A percentile compares a stretch with the other conserved stretches of the same genome.
phyloP scores from a whole-genome alignment of 1,140 invertebrate genomes.

The Drosophila ironensis region DNA sequence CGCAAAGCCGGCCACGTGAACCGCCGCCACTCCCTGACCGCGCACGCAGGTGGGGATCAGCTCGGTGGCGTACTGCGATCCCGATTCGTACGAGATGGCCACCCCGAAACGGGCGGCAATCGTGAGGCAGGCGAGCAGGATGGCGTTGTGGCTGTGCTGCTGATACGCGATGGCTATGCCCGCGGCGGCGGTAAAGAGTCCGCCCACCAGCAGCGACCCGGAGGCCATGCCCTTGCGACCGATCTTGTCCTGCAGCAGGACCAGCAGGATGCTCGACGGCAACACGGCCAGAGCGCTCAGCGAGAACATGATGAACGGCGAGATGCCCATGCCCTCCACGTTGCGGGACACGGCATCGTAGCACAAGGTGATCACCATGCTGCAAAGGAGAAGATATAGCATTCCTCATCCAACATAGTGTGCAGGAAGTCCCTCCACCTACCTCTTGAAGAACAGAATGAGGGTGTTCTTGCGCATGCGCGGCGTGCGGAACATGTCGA shows the following conservation, averaged over 20 bases:
- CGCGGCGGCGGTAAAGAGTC: constrained; percentile 82
- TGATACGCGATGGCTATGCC: constrained; percentile 80
- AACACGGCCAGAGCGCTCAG: constrained; percentile 84
- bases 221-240: constrained; percentile 85
- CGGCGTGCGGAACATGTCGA: constrained; percentile 84
- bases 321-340: constrained; percentile 84
- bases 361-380: constrained; percentile 85
- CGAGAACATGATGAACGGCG: constrained; percentile 85
- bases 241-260: constrained; percentile 84
- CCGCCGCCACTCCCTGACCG: constrained; percentile 84
- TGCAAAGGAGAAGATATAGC: constrained; percentile 35
- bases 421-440: too few species aligned
- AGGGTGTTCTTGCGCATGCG: constrained; percentile 83
- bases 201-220: constrained; percentile 83
- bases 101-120: constrained; percentile 86
- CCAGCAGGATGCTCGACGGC: constrained; percentile 84
- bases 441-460: constrained; percentile 85
- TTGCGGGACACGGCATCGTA: constrained; percentile 86
- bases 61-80: constrained; percentile 87
- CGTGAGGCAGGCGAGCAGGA: constrained; percentile 83
- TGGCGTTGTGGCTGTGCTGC: constrained; percentile 77
- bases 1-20: constrained; percentile 85
- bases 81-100: constrained; percentile 86
- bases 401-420: too few species aligned
- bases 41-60: constrained; percentile 87